phyloP scores from a whole-genome alignment of 2,113 vertebrate species.

The Egretta garzetta region DNA sequence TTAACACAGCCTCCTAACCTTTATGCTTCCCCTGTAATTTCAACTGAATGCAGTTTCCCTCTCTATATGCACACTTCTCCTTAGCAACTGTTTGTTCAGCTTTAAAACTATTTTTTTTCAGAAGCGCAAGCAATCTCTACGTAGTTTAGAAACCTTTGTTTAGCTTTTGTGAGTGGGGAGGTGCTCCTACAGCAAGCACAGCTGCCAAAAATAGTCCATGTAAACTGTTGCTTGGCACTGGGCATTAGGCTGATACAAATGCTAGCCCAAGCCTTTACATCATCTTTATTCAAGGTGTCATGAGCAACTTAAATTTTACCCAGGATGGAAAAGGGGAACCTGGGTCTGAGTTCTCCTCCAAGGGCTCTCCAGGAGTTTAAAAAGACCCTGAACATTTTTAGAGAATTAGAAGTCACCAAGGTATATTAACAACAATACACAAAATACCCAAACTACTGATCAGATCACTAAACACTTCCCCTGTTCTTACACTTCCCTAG shows the following conservation, averaged over 20 bases:
- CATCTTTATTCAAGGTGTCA: not conserved
- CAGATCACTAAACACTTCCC: not conserved
- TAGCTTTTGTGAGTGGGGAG: not conserved
- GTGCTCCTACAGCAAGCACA: not conserved
- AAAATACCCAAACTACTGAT: not conserved
- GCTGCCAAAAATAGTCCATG: not conserved
- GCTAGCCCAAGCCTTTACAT: not conserved
- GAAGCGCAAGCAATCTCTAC: not conserved
- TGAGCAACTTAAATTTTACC: not conserved
- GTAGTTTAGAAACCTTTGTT: not conserved
- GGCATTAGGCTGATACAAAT: not conserved
- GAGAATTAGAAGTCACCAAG: not conserved
- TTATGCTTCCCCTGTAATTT: not conserved
- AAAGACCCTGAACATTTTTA: not conserved
- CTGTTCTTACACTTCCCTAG: not conserved
- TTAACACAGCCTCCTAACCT: not conserved
- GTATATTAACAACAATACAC: not conserved
- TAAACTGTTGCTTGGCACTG: not conserved
- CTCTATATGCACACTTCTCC: not conserved
- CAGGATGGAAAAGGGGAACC: not conserved
- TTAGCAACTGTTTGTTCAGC: not conserved
- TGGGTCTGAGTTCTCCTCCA: not conserved
- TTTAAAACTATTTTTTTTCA: not conserved
- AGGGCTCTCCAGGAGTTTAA: not conserved
- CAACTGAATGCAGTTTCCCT: not conserved